Conservation (phyloP, 2,888 invertebrate genomes). For the Celastrina argiolus region DNA sequence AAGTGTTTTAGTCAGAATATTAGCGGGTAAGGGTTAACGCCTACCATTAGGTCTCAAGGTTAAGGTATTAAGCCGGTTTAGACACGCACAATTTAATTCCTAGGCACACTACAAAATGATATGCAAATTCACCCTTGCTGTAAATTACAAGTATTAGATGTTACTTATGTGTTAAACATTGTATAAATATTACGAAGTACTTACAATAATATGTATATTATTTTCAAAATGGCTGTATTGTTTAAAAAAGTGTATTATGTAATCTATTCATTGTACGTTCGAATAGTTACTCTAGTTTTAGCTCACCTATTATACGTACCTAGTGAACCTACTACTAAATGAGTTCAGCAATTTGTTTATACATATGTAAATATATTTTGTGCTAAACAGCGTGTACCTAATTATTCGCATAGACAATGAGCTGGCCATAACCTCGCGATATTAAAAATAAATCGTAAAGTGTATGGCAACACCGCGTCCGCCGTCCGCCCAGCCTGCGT, state of each 20-base stretch:
- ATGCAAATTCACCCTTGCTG: conserved; percentile 8
- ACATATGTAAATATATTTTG: conserved; percentile 27
- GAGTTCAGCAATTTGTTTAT: neutral
- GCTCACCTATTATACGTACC: neutral
- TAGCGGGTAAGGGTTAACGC: conserved; percentile 17
- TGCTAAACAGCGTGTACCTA: conserved; percentile 34
- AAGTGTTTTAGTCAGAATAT: conserved; percentile 3
- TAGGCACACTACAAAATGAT: neutral
- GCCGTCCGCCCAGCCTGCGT: conserved; percentile 60
- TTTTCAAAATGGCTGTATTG: neutral
- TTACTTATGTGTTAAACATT: neutral
- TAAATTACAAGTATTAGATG: neutral
- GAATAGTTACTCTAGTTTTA: neutral
- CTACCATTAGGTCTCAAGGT: conserved; percentile 17
- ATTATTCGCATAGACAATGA: conserved; percentile 53
- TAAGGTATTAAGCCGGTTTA: conserved; percentile 8
- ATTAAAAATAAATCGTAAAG: conserved; percentile 50
- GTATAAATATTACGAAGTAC: neutral
- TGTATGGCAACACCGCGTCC: conserved; percentile 43
- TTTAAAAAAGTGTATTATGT: neutral
- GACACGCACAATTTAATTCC: conserved; percentile 18
- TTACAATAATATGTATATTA: neutral
- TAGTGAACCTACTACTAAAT: neutral
- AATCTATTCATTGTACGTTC: neutral
- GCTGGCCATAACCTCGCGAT: conserved; percentile 40